Conservation (phyloP, 2,797 vertebrate species). For the Mallotus villosus region DNA sequence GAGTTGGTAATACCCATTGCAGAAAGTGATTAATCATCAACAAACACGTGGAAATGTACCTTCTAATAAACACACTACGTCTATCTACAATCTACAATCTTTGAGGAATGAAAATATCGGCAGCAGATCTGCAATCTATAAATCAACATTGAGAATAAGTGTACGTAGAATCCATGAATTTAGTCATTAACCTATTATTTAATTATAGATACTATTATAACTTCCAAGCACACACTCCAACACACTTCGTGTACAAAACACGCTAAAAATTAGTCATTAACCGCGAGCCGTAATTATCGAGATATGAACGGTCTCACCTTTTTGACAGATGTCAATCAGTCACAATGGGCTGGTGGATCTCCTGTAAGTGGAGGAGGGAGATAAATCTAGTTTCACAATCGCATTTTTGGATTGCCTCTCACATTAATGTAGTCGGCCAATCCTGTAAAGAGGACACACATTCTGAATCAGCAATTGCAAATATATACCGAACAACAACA, state of each 20-base stretch:
- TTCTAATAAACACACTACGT: no score
- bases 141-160: no score
- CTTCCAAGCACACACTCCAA: not conserved
- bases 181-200: no score
- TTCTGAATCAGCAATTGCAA: conserved; percentile 46
- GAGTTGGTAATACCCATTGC: no score
- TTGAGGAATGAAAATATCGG: no score
- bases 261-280: not conserved
- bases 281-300: not conserved
- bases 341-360: conserved; percentile 32
- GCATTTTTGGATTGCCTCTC: conserved; percentile 52
- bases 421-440: conserved; percentile 58
- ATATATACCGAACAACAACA: conserved; percentile 59
- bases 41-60: no score
- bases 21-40: no score
- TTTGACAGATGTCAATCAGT: conserved; percentile 16
- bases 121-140: no score
- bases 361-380: conserved; percentile 46
- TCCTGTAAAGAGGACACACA: conserved; percentile 54
- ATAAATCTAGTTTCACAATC: conserved; percentile 40
- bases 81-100: no score
- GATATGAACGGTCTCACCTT: conserved; percentile 6
- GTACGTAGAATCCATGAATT: no score
- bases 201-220: no score
- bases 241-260: not conserved